Conservation (phyloP, 2,113 vertebrate genomes). For the Brienomyrus longianalis region DNA sequence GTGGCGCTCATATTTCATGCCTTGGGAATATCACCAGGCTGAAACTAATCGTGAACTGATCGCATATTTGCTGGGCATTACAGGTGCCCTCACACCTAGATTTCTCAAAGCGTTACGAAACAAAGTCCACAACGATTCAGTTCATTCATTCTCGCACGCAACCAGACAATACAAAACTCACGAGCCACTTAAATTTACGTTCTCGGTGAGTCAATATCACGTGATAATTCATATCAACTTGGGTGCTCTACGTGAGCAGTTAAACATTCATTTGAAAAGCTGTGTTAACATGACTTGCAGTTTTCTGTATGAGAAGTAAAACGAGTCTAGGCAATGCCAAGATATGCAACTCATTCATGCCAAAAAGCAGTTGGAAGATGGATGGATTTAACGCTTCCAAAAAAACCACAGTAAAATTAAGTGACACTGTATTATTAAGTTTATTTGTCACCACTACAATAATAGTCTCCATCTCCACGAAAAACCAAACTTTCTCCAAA, state of each 20-base stretch:
- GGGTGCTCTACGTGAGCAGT: not conserved
- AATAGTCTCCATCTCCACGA: not conserved
- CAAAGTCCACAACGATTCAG: not conserved
- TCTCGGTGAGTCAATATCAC: not conserved
- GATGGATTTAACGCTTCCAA: not conserved
- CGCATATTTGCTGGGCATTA: not conserved
- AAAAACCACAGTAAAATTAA: not conserved
- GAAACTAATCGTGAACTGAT: not conserved
- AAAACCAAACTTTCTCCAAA: not conserved
- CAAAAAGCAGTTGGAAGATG: not conserved
- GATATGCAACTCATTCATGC: not conserved
- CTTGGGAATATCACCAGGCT: not conserved
- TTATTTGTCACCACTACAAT: not conserved
- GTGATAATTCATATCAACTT: not conserved
- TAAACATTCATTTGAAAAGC: not conserved
- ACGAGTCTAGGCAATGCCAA: not conserved
- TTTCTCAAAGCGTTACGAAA: not conserved
- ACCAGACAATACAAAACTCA: not conserved
- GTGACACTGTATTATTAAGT: not conserved
- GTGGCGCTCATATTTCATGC: not conserved
- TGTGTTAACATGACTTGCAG: not conserved
- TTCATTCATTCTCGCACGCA: not conserved
- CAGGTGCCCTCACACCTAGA: not conserved
- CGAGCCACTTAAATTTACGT: not conserved
- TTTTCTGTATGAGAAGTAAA: not conserved